Percentiles rank a stretch among this genome's conserved stretches.
These are phyloP conservation scores for Atta texana DNA, from an alignment of 1,140 invertebrate species.

Conservation along the genomic window DNA sequence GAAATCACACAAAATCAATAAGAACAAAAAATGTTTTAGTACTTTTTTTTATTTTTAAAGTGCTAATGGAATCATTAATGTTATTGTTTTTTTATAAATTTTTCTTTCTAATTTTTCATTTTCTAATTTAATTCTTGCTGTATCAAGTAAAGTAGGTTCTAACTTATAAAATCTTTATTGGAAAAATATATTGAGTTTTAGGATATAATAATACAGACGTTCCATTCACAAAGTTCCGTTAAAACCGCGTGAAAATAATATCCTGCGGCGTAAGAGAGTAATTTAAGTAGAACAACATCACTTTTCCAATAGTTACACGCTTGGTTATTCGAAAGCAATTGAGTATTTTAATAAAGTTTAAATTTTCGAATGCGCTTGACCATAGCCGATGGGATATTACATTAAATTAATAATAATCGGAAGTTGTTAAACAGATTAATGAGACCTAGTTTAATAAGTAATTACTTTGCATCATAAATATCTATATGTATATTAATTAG, in stretches of 20 bases:
- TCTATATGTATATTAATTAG: not conserved
- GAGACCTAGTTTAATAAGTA: not conserved
- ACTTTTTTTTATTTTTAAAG: not conserved
- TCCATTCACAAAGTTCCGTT: not conserved
- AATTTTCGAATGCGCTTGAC: conserved; percentile 29
- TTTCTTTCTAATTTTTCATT: not conserved
- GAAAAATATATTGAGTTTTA: conserved; percentile 34
- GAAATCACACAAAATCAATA: not conserved
- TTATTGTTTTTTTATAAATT: not conserved
- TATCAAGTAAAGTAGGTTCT: not conserved
- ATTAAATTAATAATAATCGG: conserved; percentile 11
- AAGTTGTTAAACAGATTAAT: conserved; percentile 20
- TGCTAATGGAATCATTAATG: not conserved
- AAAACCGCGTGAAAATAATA: conserved; percentile 48
- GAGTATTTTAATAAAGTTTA: conserved; percentile 48
- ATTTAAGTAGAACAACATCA: conserved; percentile 50
- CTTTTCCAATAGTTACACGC: conserved; percentile 53
- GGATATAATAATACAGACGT: conserved; percentile 13
- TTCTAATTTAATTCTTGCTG: not conserved
- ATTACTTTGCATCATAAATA: not conserved
- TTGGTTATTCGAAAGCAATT: conserved; percentile 32
- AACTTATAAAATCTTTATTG: conserved; percentile 1
- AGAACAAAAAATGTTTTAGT: not conserved
- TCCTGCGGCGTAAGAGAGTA: conserved; percentile 37
- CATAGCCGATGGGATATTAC: not conserved